Conservation (phyloP, 2,888 invertebrate species). For the Agrenia bidenticulata region DNA sequence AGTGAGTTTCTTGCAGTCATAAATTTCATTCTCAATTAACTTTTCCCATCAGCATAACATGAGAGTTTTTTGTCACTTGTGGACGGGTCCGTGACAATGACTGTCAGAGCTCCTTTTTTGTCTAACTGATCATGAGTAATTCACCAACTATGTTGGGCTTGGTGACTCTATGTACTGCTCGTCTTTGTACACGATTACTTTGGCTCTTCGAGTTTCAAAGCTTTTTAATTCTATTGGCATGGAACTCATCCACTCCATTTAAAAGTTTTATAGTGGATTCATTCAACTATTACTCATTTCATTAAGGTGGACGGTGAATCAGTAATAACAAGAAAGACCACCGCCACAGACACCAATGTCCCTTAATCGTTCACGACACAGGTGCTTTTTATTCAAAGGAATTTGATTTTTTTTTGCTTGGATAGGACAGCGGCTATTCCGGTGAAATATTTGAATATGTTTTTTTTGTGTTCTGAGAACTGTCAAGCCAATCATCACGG, state of each 20-base stretch:
- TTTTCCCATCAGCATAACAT: conserved; percentile 22
- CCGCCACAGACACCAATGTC: neutral
- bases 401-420: neutral
- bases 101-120: conserved; percentile 15
- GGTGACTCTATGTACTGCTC: too few species aligned
- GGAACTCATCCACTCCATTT: too few species aligned
- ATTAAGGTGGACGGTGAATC: neutral
- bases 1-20: conserved; percentile 17
- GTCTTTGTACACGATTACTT: too few species aligned
- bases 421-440: neutral
- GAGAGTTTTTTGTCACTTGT: conserved; percentile 4
- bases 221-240: too few species aligned
- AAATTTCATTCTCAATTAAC: conserved; percentile 45
- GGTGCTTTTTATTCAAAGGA: neutral
- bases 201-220: too few species aligned
- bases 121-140: neutral
- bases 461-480: neutral
- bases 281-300: too few species aligned
- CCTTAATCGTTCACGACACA: conserved; percentile 6
- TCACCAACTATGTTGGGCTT: neutral
- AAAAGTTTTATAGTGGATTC: too few species aligned
- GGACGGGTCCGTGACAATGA: conserved; percentile 18
- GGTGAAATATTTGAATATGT: conserved; percentile 2
- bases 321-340: conserved; percentile 7
- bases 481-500: conserved; percentile 2